phyloP scores from a whole-genome alignment of 1,140 invertebrate genomes.

The Zaprionus lachaisei region DNA sequence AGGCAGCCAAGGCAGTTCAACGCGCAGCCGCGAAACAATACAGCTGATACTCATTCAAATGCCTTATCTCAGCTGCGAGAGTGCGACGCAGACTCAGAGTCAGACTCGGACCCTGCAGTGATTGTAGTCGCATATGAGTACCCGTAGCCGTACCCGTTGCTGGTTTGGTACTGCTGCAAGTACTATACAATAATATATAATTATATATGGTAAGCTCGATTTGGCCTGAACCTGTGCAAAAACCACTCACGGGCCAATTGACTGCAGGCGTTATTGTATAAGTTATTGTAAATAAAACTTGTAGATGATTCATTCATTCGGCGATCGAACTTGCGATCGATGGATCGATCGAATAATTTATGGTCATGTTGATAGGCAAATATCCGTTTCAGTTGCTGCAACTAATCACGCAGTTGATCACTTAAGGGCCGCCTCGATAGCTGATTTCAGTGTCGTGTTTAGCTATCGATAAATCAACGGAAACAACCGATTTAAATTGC shows the following conservation, averaged over 20 bases:
- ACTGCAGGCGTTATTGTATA: constrained; percentile 63
- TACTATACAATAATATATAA: constrained; percentile 55
- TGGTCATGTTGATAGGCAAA: constrained; percentile 77
- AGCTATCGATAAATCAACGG: constrained; percentile 28
- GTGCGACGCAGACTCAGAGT: neutral
- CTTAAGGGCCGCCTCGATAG: constrained; percentile 15
- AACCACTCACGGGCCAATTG: constrained; percentile 43
- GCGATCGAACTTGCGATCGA: constrained; percentile 13
- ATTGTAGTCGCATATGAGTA: constrained; percentile 32
- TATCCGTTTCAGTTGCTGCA: constrained; percentile 54
- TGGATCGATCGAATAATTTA: constrained; percentile 62
- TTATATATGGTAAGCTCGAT: constrained; percentile 75
- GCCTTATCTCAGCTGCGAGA: constrained; percentile 12
- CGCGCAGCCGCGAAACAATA: constrained; percentile 6
- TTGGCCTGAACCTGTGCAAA: constrained; percentile 55
- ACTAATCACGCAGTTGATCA: constrained; percentile 25
- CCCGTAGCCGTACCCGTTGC: neutral
- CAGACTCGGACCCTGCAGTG: constrained; percentile 7
- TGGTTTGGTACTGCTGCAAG: too few relatives aligned
- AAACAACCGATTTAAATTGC: constrained; percentile 2
- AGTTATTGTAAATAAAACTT: constrained; percentile 28
- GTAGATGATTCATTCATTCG: constrained; percentile 54
- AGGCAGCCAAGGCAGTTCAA: neutral
- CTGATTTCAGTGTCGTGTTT: neutral
- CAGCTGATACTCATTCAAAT: constrained; percentile 31